These are phyloP conservation scores for Xenopus petersii DNA, from an alignment of 2,797 vertebrate genomes.

Conservation along the genomic window DNA sequence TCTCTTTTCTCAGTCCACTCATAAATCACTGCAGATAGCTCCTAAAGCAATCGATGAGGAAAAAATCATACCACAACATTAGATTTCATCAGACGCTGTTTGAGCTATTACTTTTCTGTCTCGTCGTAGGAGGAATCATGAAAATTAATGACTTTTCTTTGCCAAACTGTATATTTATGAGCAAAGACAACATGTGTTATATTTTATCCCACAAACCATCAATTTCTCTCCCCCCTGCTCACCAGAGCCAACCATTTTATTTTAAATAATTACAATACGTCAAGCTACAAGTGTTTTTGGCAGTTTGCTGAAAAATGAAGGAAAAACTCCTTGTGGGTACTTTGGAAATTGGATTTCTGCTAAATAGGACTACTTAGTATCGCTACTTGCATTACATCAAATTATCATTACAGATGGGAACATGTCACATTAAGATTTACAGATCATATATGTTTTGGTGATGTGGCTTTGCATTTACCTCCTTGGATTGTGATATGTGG, in stretches of 20 bases:
- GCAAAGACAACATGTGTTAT: conserved; percentile 53
- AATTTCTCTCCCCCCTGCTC: conserved; percentile 51
- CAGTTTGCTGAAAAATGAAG: not conserved
- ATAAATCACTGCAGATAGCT: conserved; percentile 64
- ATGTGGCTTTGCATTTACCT: no score
- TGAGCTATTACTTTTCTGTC: conserved; percentile 61
- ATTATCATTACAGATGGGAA: conserved; percentile 25
- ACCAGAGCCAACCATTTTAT: conserved; percentile 46
- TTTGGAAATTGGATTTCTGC: conserved; percentile 17
- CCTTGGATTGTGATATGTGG: no score
- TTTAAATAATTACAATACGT: conserved; percentile 43
- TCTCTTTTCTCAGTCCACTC: conserved; percentile 52
- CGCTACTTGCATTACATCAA: not conserved
- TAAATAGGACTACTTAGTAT: conserved; percentile 8
- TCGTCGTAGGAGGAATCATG: conserved; percentile 55
- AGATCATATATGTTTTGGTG: not conserved
- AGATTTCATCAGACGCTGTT: conserved; percentile 64
- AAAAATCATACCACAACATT: conserved; percentile 63
- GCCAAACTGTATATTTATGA: conserved; percentile 56
- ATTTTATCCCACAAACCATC: conserved; percentile 60
- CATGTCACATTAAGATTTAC: not conserved
- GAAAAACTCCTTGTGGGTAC: not conserved
- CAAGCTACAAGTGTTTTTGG: conserved; percentile 15
- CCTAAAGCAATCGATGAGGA: conserved; percentile 60
- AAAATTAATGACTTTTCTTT: conserved; percentile 62